Conservation (phyloP, 2,113 vertebrate species). For the Caranx melampygus region DNA sequence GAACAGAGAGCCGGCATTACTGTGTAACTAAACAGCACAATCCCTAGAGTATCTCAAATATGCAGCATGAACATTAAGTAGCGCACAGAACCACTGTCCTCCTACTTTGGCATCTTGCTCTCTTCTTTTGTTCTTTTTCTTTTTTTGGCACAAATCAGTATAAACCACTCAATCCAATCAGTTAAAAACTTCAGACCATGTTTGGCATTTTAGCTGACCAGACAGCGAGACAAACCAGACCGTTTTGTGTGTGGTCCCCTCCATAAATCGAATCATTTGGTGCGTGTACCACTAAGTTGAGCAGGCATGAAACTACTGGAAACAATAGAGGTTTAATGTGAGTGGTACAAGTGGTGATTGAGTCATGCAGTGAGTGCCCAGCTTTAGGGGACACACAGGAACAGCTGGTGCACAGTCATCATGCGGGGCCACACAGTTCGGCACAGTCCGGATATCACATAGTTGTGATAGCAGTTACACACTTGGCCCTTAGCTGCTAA, state of each 20-base stretch:
- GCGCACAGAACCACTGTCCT: not conserved
- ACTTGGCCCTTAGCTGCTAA: slow-evolving; percentile 25
- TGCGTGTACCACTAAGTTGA: not conserved
- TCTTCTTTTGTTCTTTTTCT: not conserved
- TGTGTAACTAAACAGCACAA: too few species aligned
- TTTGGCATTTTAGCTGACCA: not conserved
- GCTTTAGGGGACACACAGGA: slow-evolving; percentile 14
- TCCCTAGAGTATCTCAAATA: not conserved
- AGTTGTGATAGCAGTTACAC: not conserved
- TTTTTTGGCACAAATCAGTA: not conserved
- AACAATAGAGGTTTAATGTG: slow-evolving; percentile 5
- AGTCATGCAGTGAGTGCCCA: slow-evolving; percentile 10
- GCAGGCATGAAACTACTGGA: slow-evolving; percentile 18
- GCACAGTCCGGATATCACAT: slow-evolving; percentile 4
- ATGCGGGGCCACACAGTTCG: not conserved
- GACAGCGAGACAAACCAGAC: not conserved
- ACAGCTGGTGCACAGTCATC: slow-evolving; percentile 28
- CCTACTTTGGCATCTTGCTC: not conserved
- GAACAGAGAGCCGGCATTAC: too few species aligned
- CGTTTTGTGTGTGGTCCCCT: slow-evolving; percentile 6
- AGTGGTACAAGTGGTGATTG: slow-evolving; percentile 3
- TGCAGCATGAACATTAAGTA: not conserved
- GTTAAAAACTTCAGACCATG: not conserved
- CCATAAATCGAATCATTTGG: slow-evolving; percentile 6
- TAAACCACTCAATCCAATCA: not conserved